Evolutionary conservation across 2,797 vertebrate species (phyloP), one percentile per base, ranked within the genome.

Genomic region (Scolopax rusticola): DNA sequence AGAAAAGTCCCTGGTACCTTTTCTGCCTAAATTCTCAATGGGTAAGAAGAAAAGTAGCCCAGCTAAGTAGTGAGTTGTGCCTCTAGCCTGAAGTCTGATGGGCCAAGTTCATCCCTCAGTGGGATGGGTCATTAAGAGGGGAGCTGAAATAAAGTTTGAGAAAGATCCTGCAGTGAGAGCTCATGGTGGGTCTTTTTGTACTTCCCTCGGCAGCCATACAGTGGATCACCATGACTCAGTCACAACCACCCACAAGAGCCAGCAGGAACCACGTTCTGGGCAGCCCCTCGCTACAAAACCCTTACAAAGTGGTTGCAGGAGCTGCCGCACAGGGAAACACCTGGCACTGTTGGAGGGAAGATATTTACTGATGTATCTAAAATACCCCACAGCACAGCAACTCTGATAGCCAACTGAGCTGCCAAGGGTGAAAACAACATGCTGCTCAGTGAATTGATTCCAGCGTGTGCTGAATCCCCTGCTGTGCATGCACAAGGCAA

Each of bases 71-170:
- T 12, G 25, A 80, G 7, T 82, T 70, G 82, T 59, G 54, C 12
- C 47, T 73, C 36, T 51, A 65, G 33, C 51, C 67, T 83, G 59
- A 69, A 69, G 59, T 87, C 51, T 71, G 38, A 68, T 18, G 8
- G 65, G 86, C 53, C 7, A 12, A 84, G 20, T 45, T 28, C 54
- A 56, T 47, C 33, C 33, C 14, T 16, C 11, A 32, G 54, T 36
- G 48, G 64, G 40, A 56, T 25, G 5, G 15, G 20, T 33, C 16
- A 1, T 87, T 89, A 38, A 92, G 45, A 87, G 24, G 53, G 18
- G 43, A 91, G 48, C 45, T 60, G 40, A 87, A 70, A 70, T 51
- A 86, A 85, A 67, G 28, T 70, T 60, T 83, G 64, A 77, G 57
- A 54, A 75, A 27, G 48, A 64, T 78, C 50, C 56, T 38, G 18